Conservation (phyloP, 2,113 vertebrate species). For the Nibea coibor region DNA sequence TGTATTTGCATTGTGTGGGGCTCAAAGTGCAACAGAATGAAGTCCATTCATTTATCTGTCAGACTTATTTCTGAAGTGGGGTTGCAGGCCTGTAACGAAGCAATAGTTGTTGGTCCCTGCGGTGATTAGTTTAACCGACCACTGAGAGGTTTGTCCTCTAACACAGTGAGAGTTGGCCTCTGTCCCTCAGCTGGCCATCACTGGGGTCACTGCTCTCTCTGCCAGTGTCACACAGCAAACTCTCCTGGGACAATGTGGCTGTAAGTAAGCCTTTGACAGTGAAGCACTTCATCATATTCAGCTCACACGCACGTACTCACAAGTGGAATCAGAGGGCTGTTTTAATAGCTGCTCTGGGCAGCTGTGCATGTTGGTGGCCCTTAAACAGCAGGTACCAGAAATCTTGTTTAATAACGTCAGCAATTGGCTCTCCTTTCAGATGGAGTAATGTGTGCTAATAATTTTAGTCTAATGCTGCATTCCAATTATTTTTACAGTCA, state of each 20-base stretch:
- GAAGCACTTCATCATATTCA: slow-evolving; percentile 75
- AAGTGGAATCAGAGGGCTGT: slow-evolving; percentile 22
- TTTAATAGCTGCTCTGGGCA: slow-evolving; percentile 40
- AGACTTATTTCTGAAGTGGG: slow-evolving; percentile 51
- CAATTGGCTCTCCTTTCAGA: neutral
- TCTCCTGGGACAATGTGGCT: slow-evolving; percentile 62
- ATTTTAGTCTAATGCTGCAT: neutral
- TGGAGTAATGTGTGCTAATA: neutral
- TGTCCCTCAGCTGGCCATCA: slow-evolving; percentile 66
- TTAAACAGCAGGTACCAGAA: slow-evolving; percentile 25
- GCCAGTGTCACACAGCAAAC: slow-evolving; percentile 69
- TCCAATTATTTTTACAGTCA: neutral
- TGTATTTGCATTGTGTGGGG: slow-evolving; percentile 25
- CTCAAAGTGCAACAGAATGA: slow-evolving; percentile 22
- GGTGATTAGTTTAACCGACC: slow-evolving; percentile 80
- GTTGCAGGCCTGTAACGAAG: slow-evolving; percentile 45
- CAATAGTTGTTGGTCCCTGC: slow-evolving; percentile 53
- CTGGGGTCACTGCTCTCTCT: slow-evolving; percentile 67
- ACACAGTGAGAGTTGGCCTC: slow-evolving; percentile 55
- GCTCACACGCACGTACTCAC: slow-evolving; percentile 52
- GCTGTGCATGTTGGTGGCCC: slow-evolving; percentile 33
- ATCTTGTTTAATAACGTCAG: neutral
- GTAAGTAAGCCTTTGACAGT: slow-evolving; percentile 73
- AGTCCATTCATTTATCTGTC: slow-evolving; percentile 52
- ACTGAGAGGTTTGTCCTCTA: slow-evolving; percentile 75